Base-by-base conservation (phyloP, 2,113 vertebrate species). In the Tenebrosternarchus preto region DNA sequence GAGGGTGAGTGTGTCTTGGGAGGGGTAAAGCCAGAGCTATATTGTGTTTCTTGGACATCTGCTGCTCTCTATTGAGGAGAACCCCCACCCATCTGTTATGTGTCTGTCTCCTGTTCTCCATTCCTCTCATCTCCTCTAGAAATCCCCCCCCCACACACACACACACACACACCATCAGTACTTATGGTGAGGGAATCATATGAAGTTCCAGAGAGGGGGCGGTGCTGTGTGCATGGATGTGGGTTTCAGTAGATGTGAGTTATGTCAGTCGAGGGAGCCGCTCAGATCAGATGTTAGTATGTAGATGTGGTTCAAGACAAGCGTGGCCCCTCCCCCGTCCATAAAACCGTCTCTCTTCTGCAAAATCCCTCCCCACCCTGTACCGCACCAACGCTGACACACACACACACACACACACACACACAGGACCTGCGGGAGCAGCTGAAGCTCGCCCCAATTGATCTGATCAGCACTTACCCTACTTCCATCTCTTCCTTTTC, bases 31-130 rank as follows among this genome's bases (percentile, higher is more conserved):
- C 24, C 19, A 19, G 74, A 61, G 61, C 82, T 82, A 82, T 91
- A 91, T 83, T 90, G 69, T 80, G 61, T 83, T 77, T 85, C 73
- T 20, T 81, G 80, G 88, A 89, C 91, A 91, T 92, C 91, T 92
- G 91, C 91, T 92, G 91, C 75, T 89, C 85, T 85, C 83, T 57
- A 77, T 85, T 89, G 27, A 88, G 20, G 83, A 70, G 22, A n/a
- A 55, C 46, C 78, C 61, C 64, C 31, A 31, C 57, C 20, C 39
- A 15, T 39, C 31, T 67, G 1, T 39, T 68, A 20, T 31, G 67
- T 19, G 50, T 24, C 59, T 25, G 53, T 27, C 55, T 73, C 73
- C 73, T 63, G 31, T 20, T 56, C 46, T 78, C 36, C 3, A 43
- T 82, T 50, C 43, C 24, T 31, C 36, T 27, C 11, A 77, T 72